phyloP scores from a whole-genome alignment of 1,140 invertebrate genomes.

The Papilio dardanus region DNA sequence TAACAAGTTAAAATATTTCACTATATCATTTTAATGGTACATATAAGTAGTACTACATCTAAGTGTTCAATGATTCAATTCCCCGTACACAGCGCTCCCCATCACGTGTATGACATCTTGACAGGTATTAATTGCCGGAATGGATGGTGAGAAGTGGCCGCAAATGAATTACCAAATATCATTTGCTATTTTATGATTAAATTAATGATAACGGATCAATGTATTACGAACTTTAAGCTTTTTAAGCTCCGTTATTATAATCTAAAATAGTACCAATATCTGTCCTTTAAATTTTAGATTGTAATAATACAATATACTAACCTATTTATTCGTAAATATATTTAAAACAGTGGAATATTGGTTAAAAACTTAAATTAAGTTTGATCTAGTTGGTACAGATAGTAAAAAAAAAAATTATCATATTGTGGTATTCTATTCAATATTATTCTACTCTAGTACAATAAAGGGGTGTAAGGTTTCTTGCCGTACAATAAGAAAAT shows the following conservation, averaged over 20 bases:
- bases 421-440: not conserved
- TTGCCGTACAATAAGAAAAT: slow-evolving; percentile 13
- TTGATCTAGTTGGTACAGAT: not conserved
- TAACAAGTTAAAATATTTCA: not conserved
- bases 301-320: too few species aligned
- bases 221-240: too few species aligned
- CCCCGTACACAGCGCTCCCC: not conserved
- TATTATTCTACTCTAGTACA: too few species aligned
- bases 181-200: not conserved
- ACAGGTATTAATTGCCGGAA: slow-evolving; percentile 22
- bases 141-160: not conserved
- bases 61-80: slow-evolving; percentile 11
- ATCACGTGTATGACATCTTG: slow-evolving; percentile 17
- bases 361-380: too few species aligned
- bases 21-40: not conserved
- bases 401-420: not conserved
- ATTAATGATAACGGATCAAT: not conserved
- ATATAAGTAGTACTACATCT: not conserved
- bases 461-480: not conserved
- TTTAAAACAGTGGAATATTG: too few species aligned
- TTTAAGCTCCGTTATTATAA: too few species aligned
- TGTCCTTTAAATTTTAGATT: too few species aligned
- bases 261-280: too few species aligned
- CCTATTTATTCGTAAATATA: too few species aligned
- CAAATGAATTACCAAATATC: slow-evolving; percentile 15